These are phyloP conservation scores for Cyprinodon variegatus DNA, from an alignment of 2,113 vertebrate species.

Conservation along the genomic window DNA sequence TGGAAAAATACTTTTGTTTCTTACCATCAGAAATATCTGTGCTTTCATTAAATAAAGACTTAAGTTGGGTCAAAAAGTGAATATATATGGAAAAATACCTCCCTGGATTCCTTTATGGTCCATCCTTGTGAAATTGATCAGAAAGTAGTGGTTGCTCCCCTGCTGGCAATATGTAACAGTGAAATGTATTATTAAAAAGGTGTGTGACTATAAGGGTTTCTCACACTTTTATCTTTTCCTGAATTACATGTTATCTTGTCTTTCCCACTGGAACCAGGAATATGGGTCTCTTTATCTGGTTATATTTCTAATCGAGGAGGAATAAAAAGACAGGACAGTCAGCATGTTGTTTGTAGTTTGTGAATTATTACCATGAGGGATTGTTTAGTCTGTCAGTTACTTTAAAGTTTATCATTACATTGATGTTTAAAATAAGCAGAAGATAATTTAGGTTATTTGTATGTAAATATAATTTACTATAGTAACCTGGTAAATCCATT, in stretches of 20 bases:
- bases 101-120: neutral
- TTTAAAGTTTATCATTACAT: no score
- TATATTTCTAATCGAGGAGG: neutral
- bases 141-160: neutral
- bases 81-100: neutral
- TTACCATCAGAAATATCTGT: no score
- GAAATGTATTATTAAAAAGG: neutral
- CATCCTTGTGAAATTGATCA: neutral
- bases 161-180: neutral
- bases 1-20: no score
- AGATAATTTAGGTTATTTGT: neutral
- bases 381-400: no score
- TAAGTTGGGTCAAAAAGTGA: neutral
- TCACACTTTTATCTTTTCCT: neutral
- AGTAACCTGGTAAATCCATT: slow-evolving; percentile 4
- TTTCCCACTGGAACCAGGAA: neutral
- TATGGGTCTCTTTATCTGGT: neutral
- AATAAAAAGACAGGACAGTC: neutral
- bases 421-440: neutral
- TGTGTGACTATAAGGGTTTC: neutral
- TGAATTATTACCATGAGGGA: no score
- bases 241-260: neutral
- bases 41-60: neutral
- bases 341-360: no score
- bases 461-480: neutral